Evolutionary conservation across 2,888 invertebrate species (phyloP).

Genomic region (Trichopria drosophilae): DNA sequence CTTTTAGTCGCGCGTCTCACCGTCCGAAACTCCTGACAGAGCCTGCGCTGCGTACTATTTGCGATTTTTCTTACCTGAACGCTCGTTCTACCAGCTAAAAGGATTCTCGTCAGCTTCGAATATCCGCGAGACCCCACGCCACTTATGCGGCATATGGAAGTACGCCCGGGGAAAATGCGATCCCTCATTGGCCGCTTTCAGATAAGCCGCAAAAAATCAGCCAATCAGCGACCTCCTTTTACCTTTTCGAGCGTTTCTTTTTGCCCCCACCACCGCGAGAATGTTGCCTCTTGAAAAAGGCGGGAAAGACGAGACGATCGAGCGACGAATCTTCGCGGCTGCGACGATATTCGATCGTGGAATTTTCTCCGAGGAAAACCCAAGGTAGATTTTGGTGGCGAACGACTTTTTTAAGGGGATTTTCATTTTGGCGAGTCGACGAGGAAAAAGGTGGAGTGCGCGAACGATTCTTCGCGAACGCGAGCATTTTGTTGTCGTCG

Average conservation of each 20-base stretch:
- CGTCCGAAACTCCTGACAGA: slow-evolving; percentile 59
- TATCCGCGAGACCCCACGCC: slow-evolving; percentile 67
- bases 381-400: no score
- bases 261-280: slow-evolving; percentile 47
- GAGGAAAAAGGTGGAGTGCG: no score
- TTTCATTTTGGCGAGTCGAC: no score
- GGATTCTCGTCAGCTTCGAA: slow-evolving; percentile 66
- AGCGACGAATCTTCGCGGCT: background rate
- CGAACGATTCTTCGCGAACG: no score
- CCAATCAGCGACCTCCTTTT: slow-evolving; percentile 61
- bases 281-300: slow-evolving; percentile 36
- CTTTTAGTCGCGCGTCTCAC: slow-evolving; percentile 7
- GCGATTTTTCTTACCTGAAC: slow-evolving; percentile 65
- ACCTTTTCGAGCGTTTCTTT: slow-evolving; percentile 63
- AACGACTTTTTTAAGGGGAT: no score
- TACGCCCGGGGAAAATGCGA: slow-evolving; percentile 56
- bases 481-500: no score
- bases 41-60: slow-evolving; percentile 61
- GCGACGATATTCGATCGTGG: no score
- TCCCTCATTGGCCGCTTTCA: slow-evolving; percentile 64
- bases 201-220: slow-evolving; percentile 64
- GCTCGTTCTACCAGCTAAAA: slow-evolving; percentile 63
- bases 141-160: slow-evolving; percentile 66
- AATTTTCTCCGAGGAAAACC: no score
- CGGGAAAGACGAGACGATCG: slow-evolving; percentile 53